phyloP scores from a whole-genome alignment of 2,888 invertebrate species.

The Sabatieria punctata region DNA sequence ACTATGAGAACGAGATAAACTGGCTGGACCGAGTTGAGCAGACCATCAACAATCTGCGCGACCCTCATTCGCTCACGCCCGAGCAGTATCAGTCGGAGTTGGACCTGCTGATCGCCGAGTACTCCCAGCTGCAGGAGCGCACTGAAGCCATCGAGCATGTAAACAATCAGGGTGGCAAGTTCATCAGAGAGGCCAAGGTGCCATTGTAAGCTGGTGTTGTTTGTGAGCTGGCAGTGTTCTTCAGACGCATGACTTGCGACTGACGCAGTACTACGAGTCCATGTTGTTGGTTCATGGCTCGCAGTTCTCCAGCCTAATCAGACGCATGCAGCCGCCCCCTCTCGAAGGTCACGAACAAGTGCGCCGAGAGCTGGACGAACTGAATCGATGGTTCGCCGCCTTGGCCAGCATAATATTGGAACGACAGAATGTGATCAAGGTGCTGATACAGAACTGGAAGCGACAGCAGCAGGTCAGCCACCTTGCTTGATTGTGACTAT shows the following conservation, averaged over 20 bases:
- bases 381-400: slow-evolving; percentile 30
- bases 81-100: slow-evolving; percentile 6
- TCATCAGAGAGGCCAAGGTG: slow-evolving; percentile 92
- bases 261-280: slow-evolving; percentile 63
- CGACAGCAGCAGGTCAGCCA: not conserved
- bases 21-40: slow-evolving; percentile 7
- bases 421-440: slow-evolving; percentile 2
- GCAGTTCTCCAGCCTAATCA: not conserved
- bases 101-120: slow-evolving; percentile 40
- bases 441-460: slow-evolving; percentile 5
- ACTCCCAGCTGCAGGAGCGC: slow-evolving; percentile 72
- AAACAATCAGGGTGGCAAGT: slow-evolving; percentile 76
- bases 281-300: slow-evolving; percentile 38
- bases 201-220: slow-evolving; percentile 33
- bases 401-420: slow-evolving; percentile 7
- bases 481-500: not conserved
- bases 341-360: slow-evolving; percentile 13
- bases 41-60: not conserved
- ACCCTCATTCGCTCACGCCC: not conserved
- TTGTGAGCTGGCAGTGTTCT: too few species aligned
- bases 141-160: slow-evolving; percentile 80
- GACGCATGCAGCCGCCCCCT: not conserved
- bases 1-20: slow-evolving; percentile 6
- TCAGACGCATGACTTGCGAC: slow-evolving; percentile 68
- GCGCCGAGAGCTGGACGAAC: slow-evolving; percentile 50